Evolutionary conservation across 2,113 vertebrate genomes (phyloP).

Genomic region (Sula dactylatra): DNA sequence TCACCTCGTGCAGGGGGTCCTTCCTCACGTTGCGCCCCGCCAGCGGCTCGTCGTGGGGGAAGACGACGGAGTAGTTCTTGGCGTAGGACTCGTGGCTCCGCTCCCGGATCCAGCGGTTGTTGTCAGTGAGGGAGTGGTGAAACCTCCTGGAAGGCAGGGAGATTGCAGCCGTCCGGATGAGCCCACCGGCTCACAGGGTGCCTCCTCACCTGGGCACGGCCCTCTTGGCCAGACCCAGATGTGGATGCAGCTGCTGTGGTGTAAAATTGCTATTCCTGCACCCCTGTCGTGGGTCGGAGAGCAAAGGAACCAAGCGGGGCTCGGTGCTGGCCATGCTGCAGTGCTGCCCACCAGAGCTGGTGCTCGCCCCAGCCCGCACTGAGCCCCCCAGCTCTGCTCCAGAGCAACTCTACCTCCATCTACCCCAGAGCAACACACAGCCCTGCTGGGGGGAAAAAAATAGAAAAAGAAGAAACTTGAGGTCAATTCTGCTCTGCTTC

Average conservation of each 20-base stretch:
- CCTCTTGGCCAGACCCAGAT: not conserved
- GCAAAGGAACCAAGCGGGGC: not conserved
- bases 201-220: not conserved
- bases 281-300: accelerated
- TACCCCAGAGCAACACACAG: not conserved
- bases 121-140: slow-evolving; percentile 82
- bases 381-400: not conserved
- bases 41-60: slow-evolving; percentile 92
- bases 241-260: not conserved
- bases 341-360: accelerated
- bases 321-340: accelerated
- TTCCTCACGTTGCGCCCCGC: slow-evolving; percentile 87
- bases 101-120: slow-evolving; percentile 88
- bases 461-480: not conserved
- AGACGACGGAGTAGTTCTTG: slow-evolving; percentile 94
- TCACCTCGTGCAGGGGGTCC: slow-evolving; percentile 89
- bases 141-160: slow-evolving; percentile 81
- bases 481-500: not conserved
- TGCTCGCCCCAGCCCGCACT: accelerated
- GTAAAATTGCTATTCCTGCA: not conserved
- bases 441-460: accelerated
- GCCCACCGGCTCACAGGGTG: accelerated
- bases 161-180: accelerated
- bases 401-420: not conserved
- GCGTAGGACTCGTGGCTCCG: slow-evolving; percentile 95